Base-by-base conservation (phyloP, 37 sponge, comb jelly and placozoan species). In the Halichondria panicea region DNA sequence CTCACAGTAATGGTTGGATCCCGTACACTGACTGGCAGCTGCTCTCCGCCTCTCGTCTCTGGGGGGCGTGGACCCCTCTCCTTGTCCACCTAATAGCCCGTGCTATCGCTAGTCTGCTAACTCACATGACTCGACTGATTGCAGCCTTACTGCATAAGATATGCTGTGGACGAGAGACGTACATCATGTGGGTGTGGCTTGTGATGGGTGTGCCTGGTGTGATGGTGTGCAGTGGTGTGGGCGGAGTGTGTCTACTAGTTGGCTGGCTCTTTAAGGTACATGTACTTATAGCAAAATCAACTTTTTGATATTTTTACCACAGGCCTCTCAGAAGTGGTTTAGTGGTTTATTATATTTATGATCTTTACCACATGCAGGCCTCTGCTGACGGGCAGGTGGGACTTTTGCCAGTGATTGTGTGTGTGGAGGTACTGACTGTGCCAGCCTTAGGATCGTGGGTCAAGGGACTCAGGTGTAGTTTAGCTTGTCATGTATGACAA, bases 391-490 rank as follows among this genome's bases (percentile, higher is more conserved):
- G 11, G 13, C 52, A 24, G 18, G 64, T 75, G 3, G 45, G 18
- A 19, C 32, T 63, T 62, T 34, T 75, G 1, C 36, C n/a, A n/a
- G n/a, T n/a, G n/a, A n/a, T 75, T 18, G 50, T 62, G n/a, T 75
- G 76, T 63, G 52, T 75, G 12, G 22, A 41, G 25, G 2, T 75
- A 0, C 43, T 78, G n/a, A 52, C 69, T 19, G 4, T 68, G 12
- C 79, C 79, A 28, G 56, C 79, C 43, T 43, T 78, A 25, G 1
- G 50, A 43, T 68, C 68, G 45, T 78, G 79, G 79, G 59, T 21
- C 55, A 78, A 66, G 58, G 44, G 33, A 11, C 52, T 78, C 35
- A 53, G 68, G 79, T 78, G 67, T n/a, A n/a, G n/a, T n/a, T n/a
- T n/a, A n/a, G n/a, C n/a, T n/a, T n/a, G n/a, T n/a, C n/a, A n/a